Evolutionary conservation across 2,797 vertebrate genomes (phyloP).

Genomic region (Rhinophrynus dorsalis): DNA sequence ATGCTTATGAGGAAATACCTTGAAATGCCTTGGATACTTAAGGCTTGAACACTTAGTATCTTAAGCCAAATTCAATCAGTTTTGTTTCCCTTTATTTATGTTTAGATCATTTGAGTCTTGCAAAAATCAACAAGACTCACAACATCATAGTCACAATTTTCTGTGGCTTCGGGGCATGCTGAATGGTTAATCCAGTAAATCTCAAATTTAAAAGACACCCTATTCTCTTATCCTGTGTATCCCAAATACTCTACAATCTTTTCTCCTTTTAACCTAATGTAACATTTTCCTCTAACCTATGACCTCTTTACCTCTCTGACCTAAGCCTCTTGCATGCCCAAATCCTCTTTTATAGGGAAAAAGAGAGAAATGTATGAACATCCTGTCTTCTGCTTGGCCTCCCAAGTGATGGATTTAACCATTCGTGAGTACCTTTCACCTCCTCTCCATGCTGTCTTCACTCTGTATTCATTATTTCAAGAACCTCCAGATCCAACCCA

Average conservation of each 20-base stretch:
- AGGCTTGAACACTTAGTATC: constrained; percentile 90
- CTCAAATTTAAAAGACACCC: constrained; percentile 66
- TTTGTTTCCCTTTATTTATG: constrained; percentile 79
- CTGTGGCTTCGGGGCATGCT: constrained; percentile 79
- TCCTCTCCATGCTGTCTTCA: constrained; percentile 78
- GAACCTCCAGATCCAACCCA: constrained; percentile 76
- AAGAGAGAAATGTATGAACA: constrained; percentile 99
- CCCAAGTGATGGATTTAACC: constrained; percentile 99
- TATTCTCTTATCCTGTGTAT: constrained; percentile 68
- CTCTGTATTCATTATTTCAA: constrained; percentile 77
- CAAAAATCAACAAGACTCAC: constrained; percentile 69
- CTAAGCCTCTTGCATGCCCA: constrained; percentile 97
- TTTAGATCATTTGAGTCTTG: constrained; percentile 78
- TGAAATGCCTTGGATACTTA: constrained; percentile 85
- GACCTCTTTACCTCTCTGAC: constrained; percentile 89
- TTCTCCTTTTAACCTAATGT: constrained; percentile 78
- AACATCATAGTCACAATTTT: constrained; percentile 74
- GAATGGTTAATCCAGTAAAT: constrained; percentile 86
- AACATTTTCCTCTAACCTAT: constrained; percentile 85
- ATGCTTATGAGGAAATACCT: constrained; percentile 89
- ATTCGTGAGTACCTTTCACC: constrained; percentile 99
- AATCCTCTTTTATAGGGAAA: constrained; percentile 99
- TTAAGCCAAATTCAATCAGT: constrained; percentile 75
- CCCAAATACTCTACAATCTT: constrained; percentile 74
- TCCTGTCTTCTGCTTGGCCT: constrained; percentile 99